A percentile compares a stretch with the other conserved stretches of the same genome.
These are phyloP conservation scores for Brachypodius melanocephalos DNA, from an alignment of 2,113 vertebrate species.

Conservation along the genomic window DNA sequence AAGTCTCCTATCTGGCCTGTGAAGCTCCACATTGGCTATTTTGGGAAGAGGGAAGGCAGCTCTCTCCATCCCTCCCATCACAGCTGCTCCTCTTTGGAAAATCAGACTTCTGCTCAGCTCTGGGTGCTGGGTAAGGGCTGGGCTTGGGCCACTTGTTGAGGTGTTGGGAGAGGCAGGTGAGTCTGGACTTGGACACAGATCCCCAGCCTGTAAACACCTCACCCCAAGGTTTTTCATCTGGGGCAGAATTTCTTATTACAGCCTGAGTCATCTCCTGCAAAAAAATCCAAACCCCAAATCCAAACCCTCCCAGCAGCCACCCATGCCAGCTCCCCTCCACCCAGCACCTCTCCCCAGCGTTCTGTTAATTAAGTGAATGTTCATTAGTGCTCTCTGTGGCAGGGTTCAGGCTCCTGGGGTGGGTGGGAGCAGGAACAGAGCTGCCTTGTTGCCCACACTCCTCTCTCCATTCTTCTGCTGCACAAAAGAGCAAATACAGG, in stretches of 20 bases:
- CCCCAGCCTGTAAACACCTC: neutral
- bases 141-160: neutral
- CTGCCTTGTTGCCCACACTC: conserved; percentile 42
- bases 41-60: conserved; percentile 4
- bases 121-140: neutral
- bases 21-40: neutral
- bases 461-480: conserved; percentile 40
- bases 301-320: neutral
- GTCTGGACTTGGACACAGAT: neutral
- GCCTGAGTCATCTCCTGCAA: neutral
- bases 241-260: neutral
- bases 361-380: neutral
- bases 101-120: neutral
- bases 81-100: neutral
- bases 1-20: neutral
- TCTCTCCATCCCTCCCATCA: neutral
- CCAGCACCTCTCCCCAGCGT: neutral
- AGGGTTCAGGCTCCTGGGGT: neutral
- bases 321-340: neutral
- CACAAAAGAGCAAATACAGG: neutral
- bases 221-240: neutral
- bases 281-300: neutral
- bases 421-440: conserved; percentile 51
- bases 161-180: neutral
- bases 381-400: neutral